A percentile compares a stretch with the other conserved stretches of the same genome.
These are phyloP conservation scores for Capromys pilorides DNA, from an alignment of 2,797 vertebrate genomes.

Conservation along the genomic window DNA sequence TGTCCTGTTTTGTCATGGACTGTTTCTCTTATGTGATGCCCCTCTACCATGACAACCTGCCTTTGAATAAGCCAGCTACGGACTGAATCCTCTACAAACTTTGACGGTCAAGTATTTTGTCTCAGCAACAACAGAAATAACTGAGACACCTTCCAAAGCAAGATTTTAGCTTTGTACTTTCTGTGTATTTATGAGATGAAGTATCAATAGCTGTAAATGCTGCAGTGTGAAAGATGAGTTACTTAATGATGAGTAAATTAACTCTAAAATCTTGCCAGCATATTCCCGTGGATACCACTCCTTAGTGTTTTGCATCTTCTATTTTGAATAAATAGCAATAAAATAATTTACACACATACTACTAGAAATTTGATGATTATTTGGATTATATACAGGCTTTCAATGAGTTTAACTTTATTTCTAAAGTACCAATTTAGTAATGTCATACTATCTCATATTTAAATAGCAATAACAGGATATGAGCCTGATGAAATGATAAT, in stretches of 20 bases:
- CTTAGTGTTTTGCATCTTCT: neutral
- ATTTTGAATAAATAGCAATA: conserved; percentile 61
- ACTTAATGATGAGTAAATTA: conserved; percentile 1
- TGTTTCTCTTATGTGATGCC: neutral
- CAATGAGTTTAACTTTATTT: conserved; percentile 29
- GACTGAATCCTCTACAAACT: neutral
- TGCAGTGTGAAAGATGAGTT: neutral
- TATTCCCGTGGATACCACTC: conserved; percentile 7
- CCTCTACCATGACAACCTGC: neutral
- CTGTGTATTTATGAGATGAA: conserved; percentile 1
- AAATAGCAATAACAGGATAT: conserved; percentile 60
- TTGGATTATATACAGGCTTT: conserved; percentile 6
- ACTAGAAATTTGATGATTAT: conserved; percentile 51
- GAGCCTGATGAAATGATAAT: conserved; percentile 61
- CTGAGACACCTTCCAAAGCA: neutral
- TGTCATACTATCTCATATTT: conserved; percentile 39
- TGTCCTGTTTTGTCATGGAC: neutral
- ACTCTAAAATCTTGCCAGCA: neutral
- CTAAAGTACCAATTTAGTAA: conserved; percentile 52
- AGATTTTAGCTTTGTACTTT: conserved; percentile 6
- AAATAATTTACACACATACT: conserved; percentile 34
- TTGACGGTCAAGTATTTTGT: neutral
- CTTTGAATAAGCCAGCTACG: neutral
- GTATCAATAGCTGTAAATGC: neutral
- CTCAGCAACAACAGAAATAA: neutral